phyloP scores from a whole-genome alignment of 37 sponge, comb jelly and placozoan genomes.

The Spongilla lacustris region DNA sequence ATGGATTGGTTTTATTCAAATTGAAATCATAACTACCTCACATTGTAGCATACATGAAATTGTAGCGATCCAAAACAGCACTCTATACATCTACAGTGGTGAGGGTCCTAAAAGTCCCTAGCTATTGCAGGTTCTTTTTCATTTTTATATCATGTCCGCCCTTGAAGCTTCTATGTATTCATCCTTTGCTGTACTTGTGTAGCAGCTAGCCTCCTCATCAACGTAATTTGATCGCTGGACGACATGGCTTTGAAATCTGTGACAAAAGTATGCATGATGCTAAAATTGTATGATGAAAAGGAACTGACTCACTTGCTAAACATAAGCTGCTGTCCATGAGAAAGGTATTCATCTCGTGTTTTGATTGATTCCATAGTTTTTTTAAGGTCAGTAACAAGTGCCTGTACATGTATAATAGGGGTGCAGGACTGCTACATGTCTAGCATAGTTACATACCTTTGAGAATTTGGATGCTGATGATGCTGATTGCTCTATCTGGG shows the following conservation, averaged over 20 bases:
- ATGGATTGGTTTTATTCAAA: too few relatives aligned
- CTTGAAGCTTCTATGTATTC: neutral
- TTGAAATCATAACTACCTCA: too few relatives aligned
- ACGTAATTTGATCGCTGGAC: neutral
- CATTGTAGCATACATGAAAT: too few relatives aligned
- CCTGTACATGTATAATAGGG: constrained; percentile 1
- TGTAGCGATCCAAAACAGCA: too few relatives aligned
- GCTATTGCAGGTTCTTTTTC: too few relatives aligned
- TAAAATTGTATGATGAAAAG: neutral
- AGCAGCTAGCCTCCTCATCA: neutral
- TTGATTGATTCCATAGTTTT: constrained; percentile 34
- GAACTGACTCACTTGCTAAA: constrained; percentile 38
- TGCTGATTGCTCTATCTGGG: constrained; percentile 8
- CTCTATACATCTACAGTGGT: too few relatives aligned
- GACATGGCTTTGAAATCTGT: neutral
- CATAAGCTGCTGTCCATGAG: constrained; percentile 47
- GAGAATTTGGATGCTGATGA: constrained; percentile 15
- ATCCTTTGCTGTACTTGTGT: neutral
- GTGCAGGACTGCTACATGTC: neutral
- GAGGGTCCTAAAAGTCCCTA: too few relatives aligned
- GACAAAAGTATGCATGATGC: neutral
- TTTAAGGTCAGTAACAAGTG: constrained; percentile 58
- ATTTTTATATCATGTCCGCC: too few relatives aligned
- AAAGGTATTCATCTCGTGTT: constrained; percentile 28
- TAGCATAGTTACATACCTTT: neutral